Evolutionary conservation across 1,140 invertebrate species (phyloP).

Genomic region (Drosophila chauvacae): DNA sequence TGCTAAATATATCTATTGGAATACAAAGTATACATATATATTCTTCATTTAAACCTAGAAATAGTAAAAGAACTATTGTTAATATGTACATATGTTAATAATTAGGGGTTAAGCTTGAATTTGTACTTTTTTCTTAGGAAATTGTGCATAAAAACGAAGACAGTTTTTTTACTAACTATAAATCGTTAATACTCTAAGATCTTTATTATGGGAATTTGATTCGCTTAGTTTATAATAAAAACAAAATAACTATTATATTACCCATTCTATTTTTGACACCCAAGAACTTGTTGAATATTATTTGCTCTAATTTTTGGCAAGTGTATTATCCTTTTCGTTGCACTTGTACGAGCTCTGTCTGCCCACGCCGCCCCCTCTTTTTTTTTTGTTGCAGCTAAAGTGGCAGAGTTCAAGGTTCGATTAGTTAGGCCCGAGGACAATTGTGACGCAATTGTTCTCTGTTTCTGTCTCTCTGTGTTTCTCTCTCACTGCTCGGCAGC

Average conservation of each 20-base stretch:
- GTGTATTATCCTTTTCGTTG: conserved; percentile 43
- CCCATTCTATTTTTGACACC: neutral
- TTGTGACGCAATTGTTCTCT: conserved; percentile 56
- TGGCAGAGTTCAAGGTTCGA: conserved; percentile 55
- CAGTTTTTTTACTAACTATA: no score
- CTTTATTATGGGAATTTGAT: neutral
- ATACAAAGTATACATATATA: neutral
- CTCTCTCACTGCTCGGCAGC: conserved; percentile 9
- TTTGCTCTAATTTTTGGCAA: neutral
- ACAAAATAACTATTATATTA: neutral
- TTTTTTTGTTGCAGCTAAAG: conserved; percentile 9
- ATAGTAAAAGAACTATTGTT: neutral
- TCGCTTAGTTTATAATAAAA: no score
- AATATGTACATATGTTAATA: no score
- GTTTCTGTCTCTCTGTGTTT: conserved; percentile 4
- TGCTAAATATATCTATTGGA: neutral
- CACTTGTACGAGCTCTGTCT: conserved; percentile 50
- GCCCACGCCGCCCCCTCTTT: conserved; percentile 2
- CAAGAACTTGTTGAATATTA: no score
- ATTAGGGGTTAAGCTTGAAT: no score
- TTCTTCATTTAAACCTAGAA: neutral
- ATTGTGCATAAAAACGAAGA: no score
- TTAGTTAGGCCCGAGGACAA: conserved; percentile 52
- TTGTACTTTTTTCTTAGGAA: no score
- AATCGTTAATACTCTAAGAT: no score